phyloP scores from a whole-genome alignment of 92 coral and sea anemone genomes.

The Ricordea florida region DNA sequence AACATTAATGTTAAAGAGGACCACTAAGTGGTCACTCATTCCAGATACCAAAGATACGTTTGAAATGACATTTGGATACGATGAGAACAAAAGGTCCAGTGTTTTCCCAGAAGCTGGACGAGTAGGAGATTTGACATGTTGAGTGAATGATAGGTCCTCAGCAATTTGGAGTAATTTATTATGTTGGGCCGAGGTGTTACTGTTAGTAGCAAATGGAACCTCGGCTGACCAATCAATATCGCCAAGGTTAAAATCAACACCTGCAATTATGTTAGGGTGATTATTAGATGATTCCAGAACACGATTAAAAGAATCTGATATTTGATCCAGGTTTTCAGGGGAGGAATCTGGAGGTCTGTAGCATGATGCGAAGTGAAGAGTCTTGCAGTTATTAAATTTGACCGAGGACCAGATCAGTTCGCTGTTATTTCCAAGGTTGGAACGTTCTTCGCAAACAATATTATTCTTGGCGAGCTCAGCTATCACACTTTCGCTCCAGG shows the following conservation, averaged over 20 bases:
- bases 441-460: too few relatives aligned
- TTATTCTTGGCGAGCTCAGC: background rate
- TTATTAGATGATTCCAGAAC: background rate
- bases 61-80: conserved; percentile 33
- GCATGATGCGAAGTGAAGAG: background rate
- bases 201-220: background rate
- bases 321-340: background rate
- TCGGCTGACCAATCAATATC: background rate
- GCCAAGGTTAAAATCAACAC: conserved; percentile 5
- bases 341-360: background rate
- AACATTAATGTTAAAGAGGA: too few relatives aligned
- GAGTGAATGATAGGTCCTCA: conserved; percentile 17
- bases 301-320: background rate
- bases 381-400: background rate
- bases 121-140: too few relatives aligned
- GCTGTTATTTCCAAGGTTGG: too few relatives aligned
- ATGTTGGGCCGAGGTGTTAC: conserved; percentile 1
- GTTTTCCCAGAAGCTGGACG: conserved; percentile 14
- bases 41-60: too few relatives aligned
- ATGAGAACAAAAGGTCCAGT: conserved; percentile 21
- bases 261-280: conserved; percentile 7
- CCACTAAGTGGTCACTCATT: too few relatives aligned
- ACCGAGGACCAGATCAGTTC: conserved; percentile 6
- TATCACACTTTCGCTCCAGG: conserved; percentile 3
- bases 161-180: conserved; percentile 3